phyloP scores from a whole-genome alignment of 2,797 vertebrate species.

The Hydrophis major region DNA sequence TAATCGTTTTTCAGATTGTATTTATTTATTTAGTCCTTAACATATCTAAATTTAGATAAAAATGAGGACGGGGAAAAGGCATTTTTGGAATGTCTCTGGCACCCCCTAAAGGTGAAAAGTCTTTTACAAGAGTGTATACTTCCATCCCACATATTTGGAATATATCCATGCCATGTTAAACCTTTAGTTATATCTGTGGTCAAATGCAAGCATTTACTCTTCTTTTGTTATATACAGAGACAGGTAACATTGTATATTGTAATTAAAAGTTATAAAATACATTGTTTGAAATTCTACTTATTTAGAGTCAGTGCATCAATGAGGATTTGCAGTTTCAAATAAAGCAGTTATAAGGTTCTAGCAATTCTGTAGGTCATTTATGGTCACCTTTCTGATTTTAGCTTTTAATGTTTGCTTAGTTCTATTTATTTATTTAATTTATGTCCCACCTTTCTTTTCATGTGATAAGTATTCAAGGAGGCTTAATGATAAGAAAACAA shows the following conservation, averaged over 20 bases:
- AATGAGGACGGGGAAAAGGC: not conserved
- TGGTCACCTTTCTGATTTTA: not conserved
- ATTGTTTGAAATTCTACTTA: not conserved
- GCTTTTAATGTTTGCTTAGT: not conserved
- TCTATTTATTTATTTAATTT: not conserved
- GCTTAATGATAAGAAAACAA: not conserved
- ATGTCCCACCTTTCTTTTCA: not conserved
- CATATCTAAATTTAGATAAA: constrained; percentile 41
- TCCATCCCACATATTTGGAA: not conserved
- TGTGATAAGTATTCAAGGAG: not conserved
- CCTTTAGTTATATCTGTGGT: constrained; percentile 7
- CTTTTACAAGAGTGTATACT: constrained; percentile 8
- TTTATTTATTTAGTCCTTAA: constrained; percentile 28
- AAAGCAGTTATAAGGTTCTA: not conserved
- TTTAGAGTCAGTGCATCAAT: not conserved
- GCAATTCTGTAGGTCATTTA: not conserved
- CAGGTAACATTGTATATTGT: not conserved
- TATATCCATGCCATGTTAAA: constrained; percentile 1
- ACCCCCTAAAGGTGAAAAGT: constrained; percentile 64
- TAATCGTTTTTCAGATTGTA: constrained; percentile 30
- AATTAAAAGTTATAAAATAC: not conserved
- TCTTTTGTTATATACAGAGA: not conserved
- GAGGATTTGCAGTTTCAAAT: not conserved
- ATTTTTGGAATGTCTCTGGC: constrained; percentile 54
- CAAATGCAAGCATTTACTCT: constrained; percentile 29